Base-by-base conservation (phyloP, 2,888 invertebrate species). In the Mycogona germanica region DNA sequence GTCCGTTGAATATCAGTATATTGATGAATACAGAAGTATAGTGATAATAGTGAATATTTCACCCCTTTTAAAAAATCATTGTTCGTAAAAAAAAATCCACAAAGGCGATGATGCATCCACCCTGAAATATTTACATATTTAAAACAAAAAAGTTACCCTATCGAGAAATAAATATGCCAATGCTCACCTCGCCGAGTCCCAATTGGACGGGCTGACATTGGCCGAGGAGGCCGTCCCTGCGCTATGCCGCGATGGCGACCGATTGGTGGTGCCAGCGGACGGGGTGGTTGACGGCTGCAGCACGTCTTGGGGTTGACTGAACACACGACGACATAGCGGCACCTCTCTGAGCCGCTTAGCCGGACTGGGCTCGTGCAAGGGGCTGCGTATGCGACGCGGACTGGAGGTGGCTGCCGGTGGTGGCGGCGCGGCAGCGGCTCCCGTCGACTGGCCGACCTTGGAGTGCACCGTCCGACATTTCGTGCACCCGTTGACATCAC, bases 161-260 rank as follows among this genome's bases (percentile, higher is more conserved):
- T 23, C 6, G 25, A 2, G 12, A 32, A 47, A 3, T 17, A 6
- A 32, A 25, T 30, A 41, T 9, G 21, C 14, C 12, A 9, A 19
- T 9, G 28, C 47, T 6, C 47, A 47, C 29, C 47, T 47, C 17
- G 3, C 47, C 47, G 47, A 41, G 23, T 47, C 47, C 47, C 47
- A 47, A 12, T 47, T 47, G 28, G 47, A 47, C 14, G 47, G 47
- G 29, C 47, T 47, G 47, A 29, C 30, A 30, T 23, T 28, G n/a
- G 14, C 35, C 12, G 35, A 12, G 35, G 35, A 35, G 12, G 35
- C 35, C 12, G 35, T 35, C n/a, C 35, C 35, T 12, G 14, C 12
- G 14, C 35, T 35, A n/a, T 35, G 35, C 12, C n/a, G 35, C 12
- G 35, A 35, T 12, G 35, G 14, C n/a, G 35, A n/a, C n/a, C n/a